Conservation (phyloP, 1,140 invertebrate species). For the Gryon sp. region DNA sequence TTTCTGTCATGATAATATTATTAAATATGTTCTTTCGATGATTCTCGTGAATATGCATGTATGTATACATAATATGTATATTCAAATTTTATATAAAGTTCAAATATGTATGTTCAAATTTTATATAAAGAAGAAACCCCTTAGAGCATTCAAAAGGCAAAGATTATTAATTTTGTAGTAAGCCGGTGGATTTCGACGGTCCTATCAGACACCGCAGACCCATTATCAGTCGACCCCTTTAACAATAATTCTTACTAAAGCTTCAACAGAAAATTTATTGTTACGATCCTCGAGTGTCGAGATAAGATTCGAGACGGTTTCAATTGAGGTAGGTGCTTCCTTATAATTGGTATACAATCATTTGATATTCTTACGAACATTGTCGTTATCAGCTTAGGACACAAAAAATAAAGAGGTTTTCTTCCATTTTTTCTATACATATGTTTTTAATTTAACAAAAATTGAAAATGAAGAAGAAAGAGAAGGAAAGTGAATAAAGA, state of each 20-base stretch:
- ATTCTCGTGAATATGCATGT: no score
- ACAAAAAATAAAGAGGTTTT: no score
- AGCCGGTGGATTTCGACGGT: conserved; percentile 39
- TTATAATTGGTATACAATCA: conserved; percentile 49
- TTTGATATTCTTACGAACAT: conserved; percentile 19
- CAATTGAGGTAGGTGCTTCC: conserved; percentile 33
- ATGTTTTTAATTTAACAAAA: no score
- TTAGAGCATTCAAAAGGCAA: conserved; percentile 1
- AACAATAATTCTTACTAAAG: conserved; percentile 46
- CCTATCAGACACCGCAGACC: conserved; percentile 30
- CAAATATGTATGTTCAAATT: no score
- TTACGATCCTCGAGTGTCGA: conserved; percentile 12
- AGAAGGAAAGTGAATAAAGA: no score
- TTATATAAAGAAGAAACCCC: neutral
- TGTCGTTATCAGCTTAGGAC: no score
- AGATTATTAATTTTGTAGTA: conserved; percentile 55
- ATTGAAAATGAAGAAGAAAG: no score
- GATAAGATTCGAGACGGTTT: conserved; percentile 43
- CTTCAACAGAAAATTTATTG: conserved; percentile 44
- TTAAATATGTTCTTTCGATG: no score
- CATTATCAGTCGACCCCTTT: conserved; percentile 40
- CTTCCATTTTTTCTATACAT: no score
- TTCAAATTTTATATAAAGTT: no score
- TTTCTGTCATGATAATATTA: no score
- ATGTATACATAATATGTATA: no score